Base-by-base conservation (phyloP, 1,140 invertebrate genomes). In the Dinoponera quadriceps region DNA sequence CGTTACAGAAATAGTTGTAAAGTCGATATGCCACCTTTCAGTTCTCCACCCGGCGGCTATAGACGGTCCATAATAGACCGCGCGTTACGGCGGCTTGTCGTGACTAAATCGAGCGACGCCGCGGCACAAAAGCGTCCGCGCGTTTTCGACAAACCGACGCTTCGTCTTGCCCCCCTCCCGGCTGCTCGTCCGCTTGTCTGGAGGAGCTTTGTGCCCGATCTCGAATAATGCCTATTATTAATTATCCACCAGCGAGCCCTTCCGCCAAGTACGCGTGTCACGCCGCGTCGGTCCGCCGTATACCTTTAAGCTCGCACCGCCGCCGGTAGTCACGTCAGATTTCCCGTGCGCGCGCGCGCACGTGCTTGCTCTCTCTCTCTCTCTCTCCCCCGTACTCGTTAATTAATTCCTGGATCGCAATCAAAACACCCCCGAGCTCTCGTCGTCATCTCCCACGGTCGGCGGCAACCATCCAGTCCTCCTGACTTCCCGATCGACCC, bases 321-420 rank as follows among this genome's bases (percentile, higher is more conserved):
- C 73, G 87, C 82, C 75, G 80, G 71, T 81, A 90, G 91, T 90
- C 90, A 92, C 89, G 88, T 90, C 85, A 88, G 85, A 91, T 92
- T 91, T 90, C 82, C 68, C 78, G 49, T 59, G n/a, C 77, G 82
- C 88, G 71, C 55, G 74, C 81, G 38, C 38, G 38, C 38, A n/a
- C n/a, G n/a, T n/a, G n/a, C n/a, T n/a, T n/a, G n/a, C n/a, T n/a
- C n/a, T n/a, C n/a, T n/a, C n/a, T n/a, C n/a, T n/a, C n/a, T n/a
- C n/a, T n/a, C n/a, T n/a, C n/a, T n/a, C 11, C 29, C 38, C 87
- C 83, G 72, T 87, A 83, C 81, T 87, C 88, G 91, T 91, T 92
- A 91, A 92, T 92, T 91, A 91, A 92, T 92, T 91, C 89, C 84
- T 57, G 89, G 65, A 91, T 90, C 89, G 86, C 90, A 90, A 90